These are phyloP conservation scores for Mycalesis mineus DNA, from an alignment of 2,888 invertebrate species.

Conservation along the genomic window DNA sequence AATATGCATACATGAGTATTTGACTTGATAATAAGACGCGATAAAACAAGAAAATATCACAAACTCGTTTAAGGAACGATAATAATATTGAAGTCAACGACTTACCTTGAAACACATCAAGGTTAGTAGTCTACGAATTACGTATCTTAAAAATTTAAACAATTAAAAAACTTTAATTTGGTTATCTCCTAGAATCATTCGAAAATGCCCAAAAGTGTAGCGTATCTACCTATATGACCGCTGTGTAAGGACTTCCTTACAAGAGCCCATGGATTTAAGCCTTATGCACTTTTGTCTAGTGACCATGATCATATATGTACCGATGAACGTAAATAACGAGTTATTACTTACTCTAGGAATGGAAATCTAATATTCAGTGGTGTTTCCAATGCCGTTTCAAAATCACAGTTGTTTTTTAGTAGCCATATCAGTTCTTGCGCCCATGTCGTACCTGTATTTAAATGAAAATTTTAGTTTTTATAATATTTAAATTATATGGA, in stretches of 20 bases:
- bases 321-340: neutral
- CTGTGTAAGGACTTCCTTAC: no score
- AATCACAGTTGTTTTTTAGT: conserved; percentile 83
- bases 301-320: no score
- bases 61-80: neutral
- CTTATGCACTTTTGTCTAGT: no score
- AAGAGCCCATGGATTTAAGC: no score
- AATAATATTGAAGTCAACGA: neutral
- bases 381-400: conserved; percentile 72
- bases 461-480: neutral
- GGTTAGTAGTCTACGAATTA: neutral
- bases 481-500: no score
- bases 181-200: no score
- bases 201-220: no score
- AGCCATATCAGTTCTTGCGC: conserved; percentile 88
- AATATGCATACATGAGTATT: no score
- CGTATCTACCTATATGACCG: no score
- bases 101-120: neutral
- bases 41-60: neutral
- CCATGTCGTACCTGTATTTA: conserved; percentile 80
- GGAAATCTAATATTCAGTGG: conserved; percentile 45
- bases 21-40: no score
- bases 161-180: no score
- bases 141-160: neutral
- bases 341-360: conserved; percentile 48